Evolutionary conservation across 2,888 invertebrate species (phyloP), one percentile per base, ranked within the genome.

Genomic region (Melanostoma mellinum): DNA sequence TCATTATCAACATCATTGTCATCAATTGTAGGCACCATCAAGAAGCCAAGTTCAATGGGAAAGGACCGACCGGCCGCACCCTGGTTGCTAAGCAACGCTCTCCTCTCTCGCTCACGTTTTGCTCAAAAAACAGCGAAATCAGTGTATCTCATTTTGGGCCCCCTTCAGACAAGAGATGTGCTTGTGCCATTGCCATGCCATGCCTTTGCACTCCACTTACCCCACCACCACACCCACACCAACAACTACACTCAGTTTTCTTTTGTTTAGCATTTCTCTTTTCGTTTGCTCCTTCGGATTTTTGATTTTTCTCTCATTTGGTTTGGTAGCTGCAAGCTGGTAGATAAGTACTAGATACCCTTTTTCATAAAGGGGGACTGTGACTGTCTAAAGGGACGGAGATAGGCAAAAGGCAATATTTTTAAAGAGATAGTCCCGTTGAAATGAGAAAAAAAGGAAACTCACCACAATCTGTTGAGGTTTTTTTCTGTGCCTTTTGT

Each of bases 81-180:
- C 84, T 84, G 84, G 84, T 84, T 84, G 84, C 84, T 84, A 84
- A 79, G 84, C 84, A 78, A 84, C 84, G 44, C 65, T 84, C 67
- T 74, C 48, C 63, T 74, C 79, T 75, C 75, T 65, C 46, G 6
- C 32, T 63, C 53, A 60, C 67, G 1, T 48, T 50, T 6, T 61
- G 55, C 52, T 58, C 67, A 60, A 52, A 42, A 58, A 69, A 44
- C 33, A 50, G n/a, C 32, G 56, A 38, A 36, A 32, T 50, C 9
- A 50, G 44, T 44, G 30, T 55, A 6, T 35, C 10, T 36, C n/a
- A 46, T 35, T 53, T 36, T 35, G 36, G n/a, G 32, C 61, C 69
- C 71, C 6, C 53, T 9, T 9, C 6, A 40, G 58, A 35, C 60
- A 35, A 36, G 36, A n/a, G 20, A 33, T 40, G 52, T 38, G 38